Percentiles rank a stretch among this genome's conserved stretches.
phyloP scores from a whole-genome alignment of 2,888 invertebrate genomes.

The Sepiola atlantica region DNA sequence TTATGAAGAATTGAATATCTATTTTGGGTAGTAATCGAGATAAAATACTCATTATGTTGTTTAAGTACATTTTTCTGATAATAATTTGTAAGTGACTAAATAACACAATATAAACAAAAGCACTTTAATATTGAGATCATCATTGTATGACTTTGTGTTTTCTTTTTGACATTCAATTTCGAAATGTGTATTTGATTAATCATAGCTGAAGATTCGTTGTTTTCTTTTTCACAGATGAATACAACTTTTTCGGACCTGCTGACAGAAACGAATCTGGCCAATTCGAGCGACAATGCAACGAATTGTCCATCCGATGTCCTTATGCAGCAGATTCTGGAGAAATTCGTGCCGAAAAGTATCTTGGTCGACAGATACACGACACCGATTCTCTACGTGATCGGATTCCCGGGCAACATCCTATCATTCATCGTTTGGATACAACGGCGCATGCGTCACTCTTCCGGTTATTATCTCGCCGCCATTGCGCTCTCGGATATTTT shows the following conservation, averaged over 20 bases:
- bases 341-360: neutral
- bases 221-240: neutral
- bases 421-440: slow-evolving; percentile 73
- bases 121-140: too few species aligned
- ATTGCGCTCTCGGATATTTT: slow-evolving; percentile 71
- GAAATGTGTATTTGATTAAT: neutral
- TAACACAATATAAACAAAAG: too few species aligned
- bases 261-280: neutral
- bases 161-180: neutral
- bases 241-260: neutral
- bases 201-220: neutral
- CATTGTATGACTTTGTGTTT: neutral
- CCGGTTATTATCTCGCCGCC: slow-evolving; percentile 73
- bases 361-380: slow-evolving; percentile 66
- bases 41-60: too few species aligned
- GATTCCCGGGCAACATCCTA: slow-evolving; percentile 74
- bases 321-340: neutral
- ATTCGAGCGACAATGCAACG: neutral
- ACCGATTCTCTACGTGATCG: slow-evolving; percentile 70
- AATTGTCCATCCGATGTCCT: neutral
- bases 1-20: too few species aligned
- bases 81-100: too few species aligned
- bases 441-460: slow-evolving; percentile 73
- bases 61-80: too few species aligned
- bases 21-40: too few species aligned